Evolutionary conservation across 2,113 vertebrate species (phyloP).

Genomic region (Megaleporinus macrocephalus): DNA sequence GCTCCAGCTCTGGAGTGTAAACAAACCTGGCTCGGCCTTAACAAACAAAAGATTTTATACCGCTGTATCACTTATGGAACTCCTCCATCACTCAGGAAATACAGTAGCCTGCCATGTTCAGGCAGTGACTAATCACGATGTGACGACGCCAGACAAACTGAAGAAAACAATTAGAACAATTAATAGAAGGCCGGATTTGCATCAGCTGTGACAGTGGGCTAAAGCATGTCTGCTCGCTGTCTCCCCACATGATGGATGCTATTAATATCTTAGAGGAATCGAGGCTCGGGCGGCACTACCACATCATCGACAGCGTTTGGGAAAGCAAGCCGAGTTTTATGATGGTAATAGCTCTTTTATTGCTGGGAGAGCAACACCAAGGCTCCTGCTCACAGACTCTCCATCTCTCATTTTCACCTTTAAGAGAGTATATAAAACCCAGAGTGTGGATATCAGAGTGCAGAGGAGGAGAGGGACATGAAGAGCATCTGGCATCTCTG

Average conservation of each 20-base stretch:
- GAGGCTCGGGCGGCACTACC: neutral
- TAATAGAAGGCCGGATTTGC: slow-evolving; percentile 36
- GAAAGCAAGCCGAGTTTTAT: slow-evolving; percentile 55
- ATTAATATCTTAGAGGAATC: slow-evolving; percentile 42
- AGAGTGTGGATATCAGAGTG: neutral
- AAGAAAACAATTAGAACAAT: neutral
- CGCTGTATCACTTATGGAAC: neutral
- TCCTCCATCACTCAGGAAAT: neutral
- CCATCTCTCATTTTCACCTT: neutral
- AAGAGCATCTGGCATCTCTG: neutral
- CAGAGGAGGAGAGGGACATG: neutral
- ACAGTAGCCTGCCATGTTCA: neutral
- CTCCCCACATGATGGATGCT: slow-evolving; percentile 47
- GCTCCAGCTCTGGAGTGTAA: slow-evolving; percentile 13
- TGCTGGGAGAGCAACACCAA: slow-evolving; percentile 42
- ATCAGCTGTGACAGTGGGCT: slow-evolving; percentile 12
- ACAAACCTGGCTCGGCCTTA: slow-evolving; percentile 4
- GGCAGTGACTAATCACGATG: neutral
- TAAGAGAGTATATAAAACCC: slow-evolving; percentile 13
- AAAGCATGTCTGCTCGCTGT: slow-evolving; percentile 13
- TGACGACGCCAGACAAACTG: neutral
- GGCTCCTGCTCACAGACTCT: neutral
- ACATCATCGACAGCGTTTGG: slow-evolving; percentile 40
- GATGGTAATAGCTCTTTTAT: slow-evolving; percentile 56
- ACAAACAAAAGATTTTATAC: neutral